Conservation (phyloP, 2,797 vertebrate genomes). For the Zonotrichia albicollis region DNA sequence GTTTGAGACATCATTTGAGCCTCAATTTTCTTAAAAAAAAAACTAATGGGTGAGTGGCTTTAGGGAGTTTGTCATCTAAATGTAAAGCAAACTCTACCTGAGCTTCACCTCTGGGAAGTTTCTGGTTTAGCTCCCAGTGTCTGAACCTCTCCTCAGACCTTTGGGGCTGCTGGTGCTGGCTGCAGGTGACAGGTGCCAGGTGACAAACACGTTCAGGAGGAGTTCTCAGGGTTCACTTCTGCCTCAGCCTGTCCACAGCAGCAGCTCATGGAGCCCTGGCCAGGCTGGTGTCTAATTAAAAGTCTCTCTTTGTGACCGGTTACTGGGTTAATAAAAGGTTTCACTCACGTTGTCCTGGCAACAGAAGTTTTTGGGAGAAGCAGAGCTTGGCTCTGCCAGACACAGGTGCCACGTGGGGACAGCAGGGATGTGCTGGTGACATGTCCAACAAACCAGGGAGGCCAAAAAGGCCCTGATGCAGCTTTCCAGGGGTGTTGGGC, state of each 20-base stretch:
- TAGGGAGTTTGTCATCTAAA: neutral
- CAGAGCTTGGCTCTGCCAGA: neutral
- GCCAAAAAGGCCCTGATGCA: neutral
- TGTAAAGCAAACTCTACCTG: neutral
- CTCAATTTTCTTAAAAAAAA: neutral
- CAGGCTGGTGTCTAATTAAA: neutral
- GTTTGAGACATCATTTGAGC: neutral
- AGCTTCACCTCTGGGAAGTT: neutral
- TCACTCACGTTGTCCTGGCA: neutral
- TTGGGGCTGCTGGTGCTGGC: neutral
- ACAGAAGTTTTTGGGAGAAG: conserved; percentile 20
- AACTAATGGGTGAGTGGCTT: neutral
- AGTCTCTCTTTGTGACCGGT: neutral
- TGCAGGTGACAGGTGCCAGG: neutral
- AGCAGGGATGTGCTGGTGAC: neutral
- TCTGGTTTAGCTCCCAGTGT: neutral
- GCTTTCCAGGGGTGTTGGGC: neutral
- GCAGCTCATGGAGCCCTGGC: neutral
- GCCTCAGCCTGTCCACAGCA: neutral
- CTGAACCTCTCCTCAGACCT: neutral
- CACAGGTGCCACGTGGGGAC: neutral
- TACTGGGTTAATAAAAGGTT: neutral
- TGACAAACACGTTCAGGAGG: neutral
- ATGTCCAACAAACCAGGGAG: neutral
- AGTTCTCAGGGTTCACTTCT: rapidly evolving